Percentiles rank a stretch among this genome's conserved stretches.
These are phyloP conservation scores for Acanthaster planci DNA, from an alignment of 35 echinoderm and acorn worm genomes.

Conservation along the genomic window DNA sequence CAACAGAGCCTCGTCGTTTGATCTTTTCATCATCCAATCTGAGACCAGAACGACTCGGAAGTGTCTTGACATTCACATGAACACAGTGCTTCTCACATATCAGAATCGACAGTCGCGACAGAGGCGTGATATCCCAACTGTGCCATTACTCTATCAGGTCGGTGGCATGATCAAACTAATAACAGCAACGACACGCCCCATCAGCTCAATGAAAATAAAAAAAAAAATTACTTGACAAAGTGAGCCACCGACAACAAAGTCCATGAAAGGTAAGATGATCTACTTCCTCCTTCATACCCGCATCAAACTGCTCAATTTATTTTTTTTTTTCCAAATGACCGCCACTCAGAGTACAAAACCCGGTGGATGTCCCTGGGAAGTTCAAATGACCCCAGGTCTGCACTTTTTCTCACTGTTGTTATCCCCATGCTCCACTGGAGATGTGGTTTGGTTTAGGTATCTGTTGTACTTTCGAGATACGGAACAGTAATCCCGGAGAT, in stretches of 20 bases:
- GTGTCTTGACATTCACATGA: too few relatives aligned
- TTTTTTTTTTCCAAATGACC: neutral
- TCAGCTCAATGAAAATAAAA: neutral
- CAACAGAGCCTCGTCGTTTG: too few relatives aligned
- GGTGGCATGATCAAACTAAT: neutral
- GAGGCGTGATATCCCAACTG: too few relatives aligned
- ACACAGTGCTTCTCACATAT: too few relatives aligned
- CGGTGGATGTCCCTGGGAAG: slow-evolving; percentile 1
- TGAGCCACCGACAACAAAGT: too few relatives aligned
- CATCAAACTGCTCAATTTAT: neutral
- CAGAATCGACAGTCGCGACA: too few relatives aligned
- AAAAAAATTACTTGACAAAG: too few relatives aligned
- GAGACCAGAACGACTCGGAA: too few relatives aligned
- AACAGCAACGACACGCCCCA: slow-evolving; percentile 3
- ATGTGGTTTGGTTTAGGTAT: slow-evolving; percentile 9
- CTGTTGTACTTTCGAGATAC: slow-evolving; percentile 11
- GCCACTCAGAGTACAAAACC: neutral
- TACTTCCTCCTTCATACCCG: neutral
- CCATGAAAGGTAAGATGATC: neutral
- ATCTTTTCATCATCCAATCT: too few relatives aligned
- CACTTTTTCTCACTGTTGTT: slow-evolving; percentile 1
- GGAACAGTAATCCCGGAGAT: slow-evolving; percentile 10
- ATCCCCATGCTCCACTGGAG: neutral
- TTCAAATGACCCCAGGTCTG: neutral
- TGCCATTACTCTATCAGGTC: neutral